These are phyloP conservation scores for Speoplatyrhinus poulsoni DNA, from an alignment of 2,113 vertebrate genomes.

Conservation along the genomic window DNA sequence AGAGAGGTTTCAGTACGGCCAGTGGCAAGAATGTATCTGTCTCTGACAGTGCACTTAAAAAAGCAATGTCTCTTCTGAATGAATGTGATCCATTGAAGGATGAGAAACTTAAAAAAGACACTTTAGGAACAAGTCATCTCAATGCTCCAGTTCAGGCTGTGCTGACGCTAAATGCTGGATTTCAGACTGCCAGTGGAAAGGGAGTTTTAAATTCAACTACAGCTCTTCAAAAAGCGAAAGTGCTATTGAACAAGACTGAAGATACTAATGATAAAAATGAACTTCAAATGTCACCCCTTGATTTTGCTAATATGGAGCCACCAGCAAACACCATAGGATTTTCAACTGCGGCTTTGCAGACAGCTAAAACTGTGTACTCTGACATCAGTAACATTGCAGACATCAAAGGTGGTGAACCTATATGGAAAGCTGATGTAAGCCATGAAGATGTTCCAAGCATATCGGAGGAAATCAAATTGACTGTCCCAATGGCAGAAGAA, in stretches of 20 bases:
- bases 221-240: constrained; percentile 70
- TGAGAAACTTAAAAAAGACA: not conserved
- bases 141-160: not conserved
- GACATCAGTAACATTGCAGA: constrained; percentile 57
- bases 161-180: constrained; percentile 59
- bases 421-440: not conserved
- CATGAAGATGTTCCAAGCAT: not conserved
- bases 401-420: not conserved
- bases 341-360: constrained; percentile 68
- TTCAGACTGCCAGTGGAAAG: constrained; percentile 79
- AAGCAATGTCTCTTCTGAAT: constrained; percentile 64
- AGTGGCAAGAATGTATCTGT: constrained; percentile 25
- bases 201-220: constrained; percentile 68
- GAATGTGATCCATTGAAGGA: constrained; percentile 63
- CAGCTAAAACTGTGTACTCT: constrained; percentile 68
- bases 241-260: constrained; percentile 59
- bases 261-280: constrained; percentile 47
- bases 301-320: constrained; percentile 4
- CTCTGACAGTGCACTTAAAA: constrained; percentile 19
- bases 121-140: not conserved
- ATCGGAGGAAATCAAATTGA: constrained; percentile 41
- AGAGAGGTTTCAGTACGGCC: constrained; percentile 75
- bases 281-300: too few species aligned
- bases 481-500: constrained; percentile 80
- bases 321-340: constrained; percentile 75